Conservation (phyloP, 2,888 invertebrate genomes). For the Steinernema carpocapsae region DNA sequence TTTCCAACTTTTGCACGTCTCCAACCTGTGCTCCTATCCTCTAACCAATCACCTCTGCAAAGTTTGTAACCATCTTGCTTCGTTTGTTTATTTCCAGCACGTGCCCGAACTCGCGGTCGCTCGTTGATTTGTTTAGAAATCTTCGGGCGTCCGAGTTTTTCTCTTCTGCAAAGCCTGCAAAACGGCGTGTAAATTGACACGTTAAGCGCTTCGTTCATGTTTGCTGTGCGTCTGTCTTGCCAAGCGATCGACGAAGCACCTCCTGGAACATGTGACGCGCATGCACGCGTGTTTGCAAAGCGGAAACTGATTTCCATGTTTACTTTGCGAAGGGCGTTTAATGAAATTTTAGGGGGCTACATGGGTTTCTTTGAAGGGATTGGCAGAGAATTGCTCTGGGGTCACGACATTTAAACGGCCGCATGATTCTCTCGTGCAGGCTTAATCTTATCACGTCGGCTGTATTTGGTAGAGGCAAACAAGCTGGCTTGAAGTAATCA, state of each 20-base stretch:
- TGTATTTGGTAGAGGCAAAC: too few relatives aligned
- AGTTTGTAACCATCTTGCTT: too few relatives aligned
- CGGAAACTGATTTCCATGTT: not conserved
- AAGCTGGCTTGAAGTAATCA: too few relatives aligned
- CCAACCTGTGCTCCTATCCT: too few relatives aligned
- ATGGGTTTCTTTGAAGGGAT: not conserved
- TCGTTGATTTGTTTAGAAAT: not conserved
- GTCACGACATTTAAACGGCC: not conserved
- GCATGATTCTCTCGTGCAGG: too few relatives aligned
- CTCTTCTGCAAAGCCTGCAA: not conserved
- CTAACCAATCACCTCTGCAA: too few relatives aligned
- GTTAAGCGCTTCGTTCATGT: not conserved
- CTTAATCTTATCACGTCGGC: too few relatives aligned
- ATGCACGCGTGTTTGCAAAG: not conserved
- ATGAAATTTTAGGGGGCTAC: not conserved
- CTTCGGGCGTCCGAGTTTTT: not conserved
- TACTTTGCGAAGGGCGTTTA: not conserved
- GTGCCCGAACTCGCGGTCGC: not conserved
- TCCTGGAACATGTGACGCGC: constrained; percentile 9
- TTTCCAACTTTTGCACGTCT: too few relatives aligned
- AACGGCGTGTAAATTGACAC: constrained; percentile 13
- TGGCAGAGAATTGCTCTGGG: too few relatives aligned
- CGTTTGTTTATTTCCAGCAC: not conserved
- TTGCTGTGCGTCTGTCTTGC: not conserved
- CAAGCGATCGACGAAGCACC: not conserved